phyloP scores from a whole-genome alignment of 2,797 vertebrate genomes.

The Chaunax sp. region DNA sequence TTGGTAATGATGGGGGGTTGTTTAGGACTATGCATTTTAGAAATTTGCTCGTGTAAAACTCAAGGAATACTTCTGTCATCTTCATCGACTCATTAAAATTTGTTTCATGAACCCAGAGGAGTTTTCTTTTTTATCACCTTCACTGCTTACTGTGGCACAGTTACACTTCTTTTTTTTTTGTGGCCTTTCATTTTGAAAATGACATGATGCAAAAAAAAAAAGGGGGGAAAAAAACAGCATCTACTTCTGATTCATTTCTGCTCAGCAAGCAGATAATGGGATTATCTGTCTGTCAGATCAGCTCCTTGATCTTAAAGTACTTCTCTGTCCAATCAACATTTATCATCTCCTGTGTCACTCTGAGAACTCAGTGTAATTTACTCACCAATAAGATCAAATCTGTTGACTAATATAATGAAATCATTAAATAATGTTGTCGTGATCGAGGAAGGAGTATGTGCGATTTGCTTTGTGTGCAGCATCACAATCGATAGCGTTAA shows the following conservation, averaged over 20 bases:
- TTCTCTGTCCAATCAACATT: background rate
- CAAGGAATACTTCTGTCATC: background rate
- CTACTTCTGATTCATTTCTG: background rate
- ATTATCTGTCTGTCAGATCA: conserved; percentile 1
- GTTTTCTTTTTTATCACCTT: background rate
- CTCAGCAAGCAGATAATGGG: background rate
- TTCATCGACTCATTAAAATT: conserved; percentile 6
- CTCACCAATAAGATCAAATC: background rate
- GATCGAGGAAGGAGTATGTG: conserved; percentile 15
- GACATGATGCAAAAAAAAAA: background rate
- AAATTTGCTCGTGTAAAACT: conserved; percentile 10
- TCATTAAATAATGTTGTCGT: conserved; percentile 11
- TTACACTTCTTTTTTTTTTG: background rate
- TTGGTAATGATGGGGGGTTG: conserved; percentile 3
- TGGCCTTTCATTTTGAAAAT: background rate
- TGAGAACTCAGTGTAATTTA: background rate
- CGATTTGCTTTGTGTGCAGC: conserved; percentile 23
- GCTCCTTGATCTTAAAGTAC: background rate
- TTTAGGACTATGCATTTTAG: conserved; percentile 11
- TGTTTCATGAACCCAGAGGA: conserved; percentile 1
- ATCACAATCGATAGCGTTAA: conserved; percentile 46
- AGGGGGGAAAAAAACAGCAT: background rate
- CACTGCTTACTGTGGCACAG: background rate
- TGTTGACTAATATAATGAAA: background rate
- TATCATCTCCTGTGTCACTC: background rate